A percentile compares a stretch with the other conserved stretches of the same genome.
phyloP scores from a whole-genome alignment of 2,797 vertebrate species.

The Coccyzus lansbergi region DNA sequence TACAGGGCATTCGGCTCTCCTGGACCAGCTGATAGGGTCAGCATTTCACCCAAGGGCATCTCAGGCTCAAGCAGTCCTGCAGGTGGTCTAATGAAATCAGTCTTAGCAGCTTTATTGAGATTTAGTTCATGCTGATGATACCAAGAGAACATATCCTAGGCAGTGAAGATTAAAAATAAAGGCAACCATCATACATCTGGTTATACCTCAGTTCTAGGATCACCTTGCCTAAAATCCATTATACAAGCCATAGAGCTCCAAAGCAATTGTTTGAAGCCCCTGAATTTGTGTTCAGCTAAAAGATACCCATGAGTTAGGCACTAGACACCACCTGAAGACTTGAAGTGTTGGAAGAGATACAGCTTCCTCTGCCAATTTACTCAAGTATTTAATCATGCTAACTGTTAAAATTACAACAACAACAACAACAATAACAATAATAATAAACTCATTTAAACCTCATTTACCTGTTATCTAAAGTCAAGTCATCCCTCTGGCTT shows the following conservation, averaged over 20 bases:
- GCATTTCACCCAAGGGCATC: neutral
- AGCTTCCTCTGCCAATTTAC: neutral
- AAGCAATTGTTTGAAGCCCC: neutral
- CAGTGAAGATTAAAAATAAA: neutral
- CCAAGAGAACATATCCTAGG: neutral
- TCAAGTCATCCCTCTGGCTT: slow-evolving; percentile 43
- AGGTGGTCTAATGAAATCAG: neutral
- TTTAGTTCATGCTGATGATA: neutral
- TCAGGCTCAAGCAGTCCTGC: neutral
- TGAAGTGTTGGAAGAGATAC: neutral
- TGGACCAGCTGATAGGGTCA: neutral
- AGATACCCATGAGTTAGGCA: neutral
- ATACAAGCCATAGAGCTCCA: neutral
- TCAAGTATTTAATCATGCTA: neutral
- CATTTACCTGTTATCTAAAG: slow-evolving; percentile 33
- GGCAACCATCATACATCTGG: neutral
- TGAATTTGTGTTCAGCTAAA: neutral
- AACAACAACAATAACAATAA: too few relatives aligned
- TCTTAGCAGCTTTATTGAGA: neutral
- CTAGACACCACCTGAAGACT: neutral
- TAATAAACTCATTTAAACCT: neutral
- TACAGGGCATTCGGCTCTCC: fast-evolving
- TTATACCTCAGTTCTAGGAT: neutral
- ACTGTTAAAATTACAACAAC: neutral
- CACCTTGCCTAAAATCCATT: neutral